Evolutionary conservation across 1,140 invertebrate species (phyloP).

Genomic region (Heliconius hermathena): DNA sequence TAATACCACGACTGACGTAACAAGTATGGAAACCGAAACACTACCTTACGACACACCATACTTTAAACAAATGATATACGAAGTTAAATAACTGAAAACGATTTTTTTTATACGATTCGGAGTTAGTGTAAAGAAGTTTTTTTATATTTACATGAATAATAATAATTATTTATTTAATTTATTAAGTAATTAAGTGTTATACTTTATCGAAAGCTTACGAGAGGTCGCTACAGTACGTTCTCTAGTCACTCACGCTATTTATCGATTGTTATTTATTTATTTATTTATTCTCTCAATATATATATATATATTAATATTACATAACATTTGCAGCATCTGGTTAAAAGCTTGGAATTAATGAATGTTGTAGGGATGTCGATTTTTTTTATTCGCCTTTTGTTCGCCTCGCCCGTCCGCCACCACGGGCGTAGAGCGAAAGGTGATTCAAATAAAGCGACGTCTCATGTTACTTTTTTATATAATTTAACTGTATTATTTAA

Average conservation of each 20-base stretch:
- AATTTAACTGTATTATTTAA: conserved; percentile 77
- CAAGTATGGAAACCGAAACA: conserved; percentile 47
- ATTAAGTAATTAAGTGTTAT: conserved; percentile 79
- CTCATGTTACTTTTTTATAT: conserved; percentile 74
- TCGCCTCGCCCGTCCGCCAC: conserved; percentile 58
- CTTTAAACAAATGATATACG: conserved; percentile 42
- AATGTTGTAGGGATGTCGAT: conserved; percentile 53
- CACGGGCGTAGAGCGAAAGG: conserved; percentile 46
- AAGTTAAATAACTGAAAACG: conserved; percentile 60
- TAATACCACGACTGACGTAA: conserved; percentile 50
- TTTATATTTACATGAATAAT: conserved; percentile 39
- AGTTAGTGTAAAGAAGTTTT: conserved; percentile 74
- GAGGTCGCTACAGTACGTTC: conserved; percentile 60
- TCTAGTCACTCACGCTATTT: conserved; percentile 76
- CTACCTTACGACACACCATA: conserved; percentile 53
- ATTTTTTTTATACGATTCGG: conserved; percentile 74
- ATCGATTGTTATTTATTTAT: conserved; percentile 61
- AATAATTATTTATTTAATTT: conserved; percentile 74
- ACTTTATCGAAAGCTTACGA: conserved; percentile 75
- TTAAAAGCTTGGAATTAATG: conserved; percentile 73
- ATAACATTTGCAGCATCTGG: conserved; percentile 59
- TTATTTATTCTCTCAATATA: conserved; percentile 35
- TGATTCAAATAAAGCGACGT: conserved; percentile 25
- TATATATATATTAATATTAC: conserved; percentile 57
- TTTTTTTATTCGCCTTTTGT: conserved; percentile 26